A percentile compares a stretch with the other conserved stretches of the same genome.
Evolutionary conservation across 2,797 vertebrate genomes (phyloP).

Genomic region (Coccyzus lansbergi): DNA sequence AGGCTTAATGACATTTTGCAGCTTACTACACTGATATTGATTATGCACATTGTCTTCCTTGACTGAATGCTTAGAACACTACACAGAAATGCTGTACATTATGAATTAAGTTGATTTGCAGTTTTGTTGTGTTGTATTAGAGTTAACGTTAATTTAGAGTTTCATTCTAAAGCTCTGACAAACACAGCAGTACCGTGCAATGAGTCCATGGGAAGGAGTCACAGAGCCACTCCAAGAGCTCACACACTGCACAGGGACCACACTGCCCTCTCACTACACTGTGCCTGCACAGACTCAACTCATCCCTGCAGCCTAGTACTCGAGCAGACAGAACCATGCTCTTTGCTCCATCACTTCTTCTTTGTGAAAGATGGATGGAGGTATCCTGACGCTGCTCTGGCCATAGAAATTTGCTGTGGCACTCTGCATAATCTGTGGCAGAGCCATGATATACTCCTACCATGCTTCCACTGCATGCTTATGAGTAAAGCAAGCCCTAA

Average conservation of each 20-base stretch:
- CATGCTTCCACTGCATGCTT: background rate
- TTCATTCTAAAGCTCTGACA: background rate
- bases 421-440: rapidly evolving
- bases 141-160: background rate
- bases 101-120: background rate
- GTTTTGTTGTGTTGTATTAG: background rate
- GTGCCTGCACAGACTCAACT: rapidly evolving
- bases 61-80: background rate
- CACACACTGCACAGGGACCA: background rate
- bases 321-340: background rate
- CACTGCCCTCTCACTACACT: rapidly evolving
- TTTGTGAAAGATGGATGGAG: background rate
- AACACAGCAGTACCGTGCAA: background rate
- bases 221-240: rapidly evolving
- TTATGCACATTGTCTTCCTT: background rate
- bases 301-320: background rate
- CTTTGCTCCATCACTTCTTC: background rate
- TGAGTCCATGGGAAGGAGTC: background rate
- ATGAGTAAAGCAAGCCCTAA: background rate
- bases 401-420: rapidly evolving
- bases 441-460: background rate
- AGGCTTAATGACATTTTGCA: slow-evolving; percentile 8
- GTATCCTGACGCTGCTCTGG: background rate
- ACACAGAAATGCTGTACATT: background rate
- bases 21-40: background rate